A percentile compares a stretch with the other conserved stretches of the same genome.
Conservation (phyloP, 2,888 invertebrate genomes). For the Timandra comae region DNA sequence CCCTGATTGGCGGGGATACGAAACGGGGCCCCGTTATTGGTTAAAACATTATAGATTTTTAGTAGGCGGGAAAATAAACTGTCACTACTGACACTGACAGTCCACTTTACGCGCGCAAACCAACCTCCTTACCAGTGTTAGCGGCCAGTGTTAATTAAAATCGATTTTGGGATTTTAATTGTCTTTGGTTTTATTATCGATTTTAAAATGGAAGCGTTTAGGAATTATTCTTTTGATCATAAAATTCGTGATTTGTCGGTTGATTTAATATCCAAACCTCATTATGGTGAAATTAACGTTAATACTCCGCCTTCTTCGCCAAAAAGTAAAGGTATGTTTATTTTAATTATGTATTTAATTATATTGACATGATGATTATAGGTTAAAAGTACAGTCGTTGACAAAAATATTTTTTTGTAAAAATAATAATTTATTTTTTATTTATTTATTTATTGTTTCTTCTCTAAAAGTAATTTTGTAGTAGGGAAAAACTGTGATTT, state of each 20-base stretch:
- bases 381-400: background rate
- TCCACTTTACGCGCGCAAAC: constrained; percentile 47
- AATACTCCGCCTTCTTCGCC: constrained; percentile 59
- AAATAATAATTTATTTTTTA: too few species aligned
- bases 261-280: constrained; percentile 42
- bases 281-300: constrained; percentile 33
- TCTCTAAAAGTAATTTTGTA: too few species aligned
- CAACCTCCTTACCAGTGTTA: too few species aligned
- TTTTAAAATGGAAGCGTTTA: constrained; percentile 39
- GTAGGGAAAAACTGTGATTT: too few species aligned
- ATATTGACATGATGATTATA: constrained; percentile 5
- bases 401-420: too few species aligned
- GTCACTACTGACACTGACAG: constrained; percentile 46
- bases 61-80: constrained; percentile 50
- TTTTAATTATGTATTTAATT: constrained; percentile 5
- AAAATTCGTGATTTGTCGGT: constrained; percentile 41
- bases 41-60: constrained; percentile 67
- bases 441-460: too few species aligned
- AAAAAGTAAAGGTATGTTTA: constrained; percentile 54
- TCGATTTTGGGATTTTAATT: too few species aligned
- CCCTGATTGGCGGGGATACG: constrained; percentile 61
- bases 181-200: too few species aligned
- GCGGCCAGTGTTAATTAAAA: constrained; percentile 17
- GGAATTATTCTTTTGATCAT: constrained; percentile 35
- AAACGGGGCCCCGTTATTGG: constrained; percentile 57